Evolutionary conservation across 92 coral and sea anemone genomes (phyloP).

Genomic region (Blastomussa wellsi): DNA sequence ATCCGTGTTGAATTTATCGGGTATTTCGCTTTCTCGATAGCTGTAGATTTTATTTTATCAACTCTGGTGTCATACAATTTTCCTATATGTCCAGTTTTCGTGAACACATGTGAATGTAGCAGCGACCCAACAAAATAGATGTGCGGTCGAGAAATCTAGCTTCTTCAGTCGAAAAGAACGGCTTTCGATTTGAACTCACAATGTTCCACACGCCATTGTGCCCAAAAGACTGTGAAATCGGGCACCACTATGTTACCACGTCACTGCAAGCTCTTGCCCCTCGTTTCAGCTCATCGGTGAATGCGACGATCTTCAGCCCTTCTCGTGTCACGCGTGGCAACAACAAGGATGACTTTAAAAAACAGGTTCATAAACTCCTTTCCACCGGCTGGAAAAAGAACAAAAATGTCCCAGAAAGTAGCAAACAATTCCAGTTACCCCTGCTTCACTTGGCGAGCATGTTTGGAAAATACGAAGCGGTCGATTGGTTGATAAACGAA

Average conservation of each 20-base stretch:
- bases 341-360: constrained; percentile 39
- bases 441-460: constrained; percentile 57
- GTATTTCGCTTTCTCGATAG: background rate
- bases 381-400: constrained; percentile 46
- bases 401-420: constrained; percentile 47
- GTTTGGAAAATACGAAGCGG: constrained; percentile 53
- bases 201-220: constrained; percentile 56
- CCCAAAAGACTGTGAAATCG: constrained; percentile 16
- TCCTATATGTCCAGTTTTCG: background rate
- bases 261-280: constrained; percentile 33
- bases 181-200: background rate
- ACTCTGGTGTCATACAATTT: background rate
- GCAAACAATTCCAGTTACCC: constrained; percentile 42
- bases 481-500: constrained; percentile 55
- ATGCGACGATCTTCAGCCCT: constrained; percentile 5
- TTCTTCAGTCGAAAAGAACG: background rate
- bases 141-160: too few species aligned
- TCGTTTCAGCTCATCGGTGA: constrained; percentile 16
- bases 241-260: constrained; percentile 39
- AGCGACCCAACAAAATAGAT: background rate
- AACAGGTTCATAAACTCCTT: constrained; percentile 6
- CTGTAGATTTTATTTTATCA: background rate
- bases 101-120: background rate
- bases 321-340: constrained; percentile 34
- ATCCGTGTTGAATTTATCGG: background rate